phyloP scores from a whole-genome alignment of 1,140 invertebrate species.

The Aphelinus certus region DNA sequence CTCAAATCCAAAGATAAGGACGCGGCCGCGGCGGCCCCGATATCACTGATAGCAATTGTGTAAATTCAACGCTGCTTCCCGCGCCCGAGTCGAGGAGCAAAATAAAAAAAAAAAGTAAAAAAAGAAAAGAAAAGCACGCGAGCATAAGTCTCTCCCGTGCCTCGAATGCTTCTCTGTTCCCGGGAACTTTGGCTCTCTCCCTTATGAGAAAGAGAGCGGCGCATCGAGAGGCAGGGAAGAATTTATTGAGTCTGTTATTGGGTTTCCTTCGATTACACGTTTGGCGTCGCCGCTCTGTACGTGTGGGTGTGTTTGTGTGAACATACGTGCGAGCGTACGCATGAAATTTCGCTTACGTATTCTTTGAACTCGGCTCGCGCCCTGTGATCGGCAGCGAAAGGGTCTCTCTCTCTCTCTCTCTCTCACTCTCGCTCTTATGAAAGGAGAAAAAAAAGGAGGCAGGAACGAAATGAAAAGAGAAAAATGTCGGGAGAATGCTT shows the following conservation, averaged over 20 bases:
- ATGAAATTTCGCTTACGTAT: slow-evolving; percentile 41
- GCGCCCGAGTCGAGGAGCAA: neutral
- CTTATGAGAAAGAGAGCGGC: slow-evolving; percentile 1
- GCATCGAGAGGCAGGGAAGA: slow-evolving; percentile 20
- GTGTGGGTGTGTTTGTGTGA: neutral
- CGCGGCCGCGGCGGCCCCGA: no score
- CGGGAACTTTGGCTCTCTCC: slow-evolving; percentile 4
- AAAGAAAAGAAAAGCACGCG: neutral
- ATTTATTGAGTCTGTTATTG: slow-evolving; percentile 43
- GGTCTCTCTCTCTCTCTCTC: neutral
- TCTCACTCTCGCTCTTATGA: neutral
- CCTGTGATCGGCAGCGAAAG: slow-evolving; percentile 14
- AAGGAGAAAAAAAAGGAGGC: slow-evolving; percentile 1
- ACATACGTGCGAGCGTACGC: slow-evolving; percentile 3
- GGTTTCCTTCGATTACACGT: slow-evolving; percentile 42
- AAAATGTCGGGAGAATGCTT: slow-evolving; percentile 3
- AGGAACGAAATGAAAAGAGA: neutral
- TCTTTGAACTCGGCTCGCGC: slow-evolving; percentile 30
- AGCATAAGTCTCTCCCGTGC: neutral
- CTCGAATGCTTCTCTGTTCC: slow-evolving; percentile 33
- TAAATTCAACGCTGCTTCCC: slow-evolving; percentile 4
- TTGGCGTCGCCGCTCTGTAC: slow-evolving; percentile 26
- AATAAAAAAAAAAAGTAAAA: neutral
- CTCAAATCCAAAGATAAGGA: neutral
- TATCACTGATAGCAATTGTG: slow-evolving; percentile 1